A percentile compares a stretch with the other conserved stretches of the same genome.
Evolutionary conservation across 2,888 invertebrate species (phyloP).

Genomic region (Leucania comma): DNA sequence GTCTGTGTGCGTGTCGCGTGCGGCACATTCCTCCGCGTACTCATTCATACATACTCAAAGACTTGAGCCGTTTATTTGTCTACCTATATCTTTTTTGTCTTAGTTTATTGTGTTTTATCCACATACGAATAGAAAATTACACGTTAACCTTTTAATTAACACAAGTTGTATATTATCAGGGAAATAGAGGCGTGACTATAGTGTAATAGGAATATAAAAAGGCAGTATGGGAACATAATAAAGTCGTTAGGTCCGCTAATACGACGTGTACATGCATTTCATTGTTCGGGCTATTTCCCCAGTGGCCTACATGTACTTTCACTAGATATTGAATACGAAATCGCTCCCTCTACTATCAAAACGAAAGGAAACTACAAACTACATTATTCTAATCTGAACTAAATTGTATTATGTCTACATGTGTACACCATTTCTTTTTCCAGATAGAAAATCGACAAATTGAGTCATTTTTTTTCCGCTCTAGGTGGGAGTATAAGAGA

Average conservation of each 20-base stretch:
- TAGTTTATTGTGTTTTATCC: constrained; percentile 60
- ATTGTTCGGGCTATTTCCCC: constrained; percentile 52
- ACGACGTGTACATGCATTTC: constrained; percentile 49
- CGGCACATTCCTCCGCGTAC: constrained; percentile 86
- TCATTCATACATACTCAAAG: constrained; percentile 84
- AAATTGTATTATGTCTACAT: constrained; percentile 12
- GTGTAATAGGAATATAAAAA: constrained; percentile 30
- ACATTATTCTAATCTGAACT: constrained; percentile 24
- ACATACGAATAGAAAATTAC: constrained; percentile 45
- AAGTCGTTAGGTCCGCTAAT: constrained; percentile 46
- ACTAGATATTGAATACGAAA: constrained; percentile 35
- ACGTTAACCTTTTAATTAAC: constrained; percentile 40
- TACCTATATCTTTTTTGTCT: constrained; percentile 72
- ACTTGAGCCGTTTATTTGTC: constrained; percentile 75
- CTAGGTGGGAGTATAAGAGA: too few relatives aligned
- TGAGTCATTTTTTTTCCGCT: too few relatives aligned
- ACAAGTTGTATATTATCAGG: constrained; percentile 17
- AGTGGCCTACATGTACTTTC: constrained; percentile 50
- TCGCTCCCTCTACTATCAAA: constrained; percentile 8
- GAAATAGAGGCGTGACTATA: constrained; percentile 23
- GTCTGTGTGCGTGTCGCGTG: constrained; percentile 80
- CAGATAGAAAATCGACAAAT: too few relatives aligned
- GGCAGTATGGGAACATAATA: constrained; percentile 29
- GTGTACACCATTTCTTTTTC: background rate
- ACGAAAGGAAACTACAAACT: constrained; percentile 14